Evolutionary conservation across 1,140 invertebrate genomes (phyloP).

Genomic region (Rhagoletis zephyria): DNA sequence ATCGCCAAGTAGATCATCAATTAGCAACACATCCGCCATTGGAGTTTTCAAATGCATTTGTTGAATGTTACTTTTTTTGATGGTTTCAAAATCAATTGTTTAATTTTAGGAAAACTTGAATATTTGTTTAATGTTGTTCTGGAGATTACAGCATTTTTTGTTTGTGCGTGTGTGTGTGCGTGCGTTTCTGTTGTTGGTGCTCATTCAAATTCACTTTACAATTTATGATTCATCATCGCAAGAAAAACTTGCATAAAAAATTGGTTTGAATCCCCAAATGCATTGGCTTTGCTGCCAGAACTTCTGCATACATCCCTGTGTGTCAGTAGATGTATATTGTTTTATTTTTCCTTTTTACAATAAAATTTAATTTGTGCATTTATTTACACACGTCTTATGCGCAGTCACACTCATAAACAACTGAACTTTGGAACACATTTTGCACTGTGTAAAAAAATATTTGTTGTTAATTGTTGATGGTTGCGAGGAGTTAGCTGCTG

Average conservation of each 20-base stretch:
- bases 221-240: slow-evolving; percentile 5
- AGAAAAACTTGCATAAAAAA: too few species aligned
- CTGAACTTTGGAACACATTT: background rate
- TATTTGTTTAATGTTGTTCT: too few species aligned
- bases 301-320: too few species aligned
- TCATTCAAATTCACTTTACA: background rate
- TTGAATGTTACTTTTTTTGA: slow-evolving; percentile 53
- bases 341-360: background rate
- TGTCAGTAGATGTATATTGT: background rate
- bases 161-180: too few species aligned
- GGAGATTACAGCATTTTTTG: too few species aligned
- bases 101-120: too few species aligned
- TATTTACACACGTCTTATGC: slow-evolving; percentile 43
- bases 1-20: slow-evolving; percentile 70
- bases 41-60: slow-evolving; percentile 72
- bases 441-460: background rate
- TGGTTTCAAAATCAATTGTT: background rate
- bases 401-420: slow-evolving; percentile 2
- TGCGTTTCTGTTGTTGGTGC: too few species aligned
- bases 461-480: background rate
- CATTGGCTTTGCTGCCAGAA: too few species aligned
- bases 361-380: slow-evolving; percentile 5
- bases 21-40: slow-evolving; percentile 69
- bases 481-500: background rate
- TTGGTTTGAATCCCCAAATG: too few species aligned